Base-by-base conservation (phyloP, 2,113 vertebrate species). In the Morone chrysops region DNA sequence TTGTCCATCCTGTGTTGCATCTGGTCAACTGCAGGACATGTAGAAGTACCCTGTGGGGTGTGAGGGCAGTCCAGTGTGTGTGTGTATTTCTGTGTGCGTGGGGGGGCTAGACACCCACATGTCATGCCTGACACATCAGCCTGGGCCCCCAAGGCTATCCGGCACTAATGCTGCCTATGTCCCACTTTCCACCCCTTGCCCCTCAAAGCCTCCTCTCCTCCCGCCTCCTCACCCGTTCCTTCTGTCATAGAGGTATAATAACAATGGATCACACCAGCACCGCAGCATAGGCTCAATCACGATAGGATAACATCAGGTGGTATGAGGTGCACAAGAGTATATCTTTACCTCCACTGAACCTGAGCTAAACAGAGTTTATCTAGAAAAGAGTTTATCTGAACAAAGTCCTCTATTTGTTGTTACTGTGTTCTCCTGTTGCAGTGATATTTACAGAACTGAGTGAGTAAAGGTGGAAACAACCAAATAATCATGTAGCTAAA, bases 11-110 rank as follows among this genome's bases (percentile, higher is more conserved):
- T 87, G 72, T 76, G 91, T 94, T 53, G 81, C 88, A 94, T 95
- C 94, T 95, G 84, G 87, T 89, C 78, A 82, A 93, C 75, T 92
- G 92, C 92, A 94, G 94, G 91, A 95, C 96, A 96, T 96, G 96
- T 95, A 95, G 95, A 95, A 96, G 94, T 93, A 96, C 95, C 95
- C 90, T 65, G 89, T 95, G 93, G 95, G 90, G 90, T 94, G 95
- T 94, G 90, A 94, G 82, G 90, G 94, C 94, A 94, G 96, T 93
- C 89, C 76, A 25, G 86, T 71, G 54, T 66, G 13, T 82, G 92
- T 76, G 85, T 91, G 31, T 31, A 31, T 31, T 31, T 31, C 87
- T 70, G 90, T 90, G 90, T 94, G 95, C 93, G 94, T 85, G 91
- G 86, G 85, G 94, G 92, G 93, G 89, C 82, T 61, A 93, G 93